phyloP scores from a whole-genome alignment of 2,797 vertebrate genomes.

The Anabacerthia variegaticeps region DNA sequence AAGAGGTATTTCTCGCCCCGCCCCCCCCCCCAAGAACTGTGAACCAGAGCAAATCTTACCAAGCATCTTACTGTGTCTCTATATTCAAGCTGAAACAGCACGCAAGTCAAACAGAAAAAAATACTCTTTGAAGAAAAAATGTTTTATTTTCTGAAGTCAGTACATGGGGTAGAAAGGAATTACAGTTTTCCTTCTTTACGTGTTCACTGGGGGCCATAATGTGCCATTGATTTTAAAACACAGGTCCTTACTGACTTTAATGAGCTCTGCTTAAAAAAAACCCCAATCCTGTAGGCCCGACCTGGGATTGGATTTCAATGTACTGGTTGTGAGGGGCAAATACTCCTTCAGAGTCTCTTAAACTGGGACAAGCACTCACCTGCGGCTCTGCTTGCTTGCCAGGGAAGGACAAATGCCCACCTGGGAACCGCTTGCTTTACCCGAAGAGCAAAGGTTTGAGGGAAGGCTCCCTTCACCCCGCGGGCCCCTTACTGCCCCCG shows the following conservation, averaged over 20 bases:
- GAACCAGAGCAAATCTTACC: not conserved
- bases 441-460: not conserved
- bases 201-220: not conserved
- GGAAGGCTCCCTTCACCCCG: accelerated
- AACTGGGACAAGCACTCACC: not conserved
- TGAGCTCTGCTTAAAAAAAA: not conserved
- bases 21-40: not conserved
- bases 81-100: not conserved
- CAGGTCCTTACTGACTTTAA: not conserved
- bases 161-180: not conserved
- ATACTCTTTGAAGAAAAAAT: not conserved
- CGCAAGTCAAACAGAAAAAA: not conserved
- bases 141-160: conserved; percentile 10
- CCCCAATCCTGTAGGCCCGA: not conserved
- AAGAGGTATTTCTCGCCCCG: not conserved
- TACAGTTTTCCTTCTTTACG: conserved; percentile 10
- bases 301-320: not conserved
- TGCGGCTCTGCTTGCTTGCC: not conserved
- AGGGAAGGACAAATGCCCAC: not conserved
- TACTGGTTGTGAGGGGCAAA: not conserved
- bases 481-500: accelerated
- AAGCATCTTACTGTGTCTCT: not conserved
- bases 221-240: conserved; percentile 39
- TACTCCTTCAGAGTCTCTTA: not conserved
- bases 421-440: not conserved